A percentile compares a stretch with the other conserved stretches of the same genome.
phyloP scores from a whole-genome alignment of 2,888 invertebrate species.

The Eristalis pertinax region DNA sequence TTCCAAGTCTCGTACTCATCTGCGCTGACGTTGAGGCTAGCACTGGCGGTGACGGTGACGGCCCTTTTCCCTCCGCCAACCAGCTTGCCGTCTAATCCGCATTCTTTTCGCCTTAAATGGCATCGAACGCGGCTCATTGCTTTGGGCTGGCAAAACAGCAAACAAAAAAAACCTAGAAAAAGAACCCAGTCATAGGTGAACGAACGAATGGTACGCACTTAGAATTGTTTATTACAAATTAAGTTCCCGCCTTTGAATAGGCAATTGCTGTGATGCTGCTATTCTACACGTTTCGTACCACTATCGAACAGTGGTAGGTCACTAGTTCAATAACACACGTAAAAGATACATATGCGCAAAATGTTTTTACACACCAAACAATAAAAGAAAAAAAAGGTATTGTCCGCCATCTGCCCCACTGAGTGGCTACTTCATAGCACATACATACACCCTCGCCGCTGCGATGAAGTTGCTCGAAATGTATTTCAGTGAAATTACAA shows the following conservation, averaged over 20 bases:
- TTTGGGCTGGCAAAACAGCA: conserved; percentile 41
- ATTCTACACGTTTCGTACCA: conserved; percentile 14
- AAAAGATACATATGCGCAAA: conserved; percentile 34
- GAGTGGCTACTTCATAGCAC: background rate
- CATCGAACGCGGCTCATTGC: conserved; percentile 38
- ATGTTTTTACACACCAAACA: conserved; percentile 45
- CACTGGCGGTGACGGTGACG: conserved; percentile 25
- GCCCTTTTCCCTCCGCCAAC: conserved; percentile 52
- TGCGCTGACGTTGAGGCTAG: conserved; percentile 18
- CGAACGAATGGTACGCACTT: conserved; percentile 61
- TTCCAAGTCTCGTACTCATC: conserved; percentile 44
- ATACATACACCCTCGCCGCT: background rate
- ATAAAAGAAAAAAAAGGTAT: background rate
- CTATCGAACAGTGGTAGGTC: conserved; percentile 56
- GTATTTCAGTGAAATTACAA: conserved; percentile 59
- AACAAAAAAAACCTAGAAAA: conserved; percentile 29
- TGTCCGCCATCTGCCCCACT: background rate
- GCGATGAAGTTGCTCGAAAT: conserved; percentile 35
- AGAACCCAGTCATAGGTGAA: conserved; percentile 62
- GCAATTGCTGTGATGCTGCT: conserved; percentile 37
- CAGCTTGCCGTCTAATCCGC: conserved; percentile 44
- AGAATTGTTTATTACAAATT: conserved; percentile 67
- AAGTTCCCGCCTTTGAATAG: conserved; percentile 42
- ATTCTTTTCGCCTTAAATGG: conserved; percentile 62
- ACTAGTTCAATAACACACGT: conserved; percentile 70